A percentile compares a stretch with the other conserved stretches of the same genome.
Evolutionary conservation across 2,113 vertebrate species (phyloP).

Genomic region (Chamaea fasciata): DNA sequence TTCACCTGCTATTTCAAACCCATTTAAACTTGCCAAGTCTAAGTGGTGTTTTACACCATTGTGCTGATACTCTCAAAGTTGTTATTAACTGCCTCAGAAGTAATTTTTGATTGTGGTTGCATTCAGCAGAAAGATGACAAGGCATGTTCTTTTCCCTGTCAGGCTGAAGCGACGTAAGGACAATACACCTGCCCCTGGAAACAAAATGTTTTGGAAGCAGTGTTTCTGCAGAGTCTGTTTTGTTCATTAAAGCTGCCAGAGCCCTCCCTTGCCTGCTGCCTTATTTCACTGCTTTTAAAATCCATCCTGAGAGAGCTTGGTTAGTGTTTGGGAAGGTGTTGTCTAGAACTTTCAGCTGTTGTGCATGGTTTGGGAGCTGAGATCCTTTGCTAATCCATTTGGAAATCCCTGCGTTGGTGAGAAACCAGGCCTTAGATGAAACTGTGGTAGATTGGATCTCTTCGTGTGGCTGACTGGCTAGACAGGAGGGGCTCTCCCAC

Average conservation of each 20-base stretch:
- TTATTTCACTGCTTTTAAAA: not conserved
- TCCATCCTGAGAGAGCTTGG: not conserved
- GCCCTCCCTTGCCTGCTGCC: not conserved
- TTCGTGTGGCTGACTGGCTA: not conserved
- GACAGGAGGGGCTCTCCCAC: not conserved
- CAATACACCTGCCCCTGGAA: not conserved
- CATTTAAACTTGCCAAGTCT: slow-evolving; percentile 48
- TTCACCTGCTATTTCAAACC: slow-evolving; percentile 56
- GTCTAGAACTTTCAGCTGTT: not conserved
- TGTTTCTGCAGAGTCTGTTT: not conserved
- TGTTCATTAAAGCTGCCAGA: not conserved
- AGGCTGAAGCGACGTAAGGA: not conserved
- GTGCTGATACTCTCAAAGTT: slow-evolving; percentile 54
- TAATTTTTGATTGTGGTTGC: slow-evolving; percentile 44
- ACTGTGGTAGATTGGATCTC: not conserved
- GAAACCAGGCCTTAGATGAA: not conserved
- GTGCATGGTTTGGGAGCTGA: not conserved
- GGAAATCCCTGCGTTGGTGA: not conserved
- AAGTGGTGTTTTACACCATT: slow-evolving; percentile 41
- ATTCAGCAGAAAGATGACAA: slow-evolving; percentile 52
- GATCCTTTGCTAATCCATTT: not conserved
- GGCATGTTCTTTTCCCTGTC: slow-evolving; percentile 7
- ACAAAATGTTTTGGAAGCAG: not conserved
- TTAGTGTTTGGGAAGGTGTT: not conserved
- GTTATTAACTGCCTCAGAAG: slow-evolving; percentile 56